Evolutionary conservation across 2,888 invertebrate genomes (phyloP).

Genomic region (Theretra japonica): DNA sequence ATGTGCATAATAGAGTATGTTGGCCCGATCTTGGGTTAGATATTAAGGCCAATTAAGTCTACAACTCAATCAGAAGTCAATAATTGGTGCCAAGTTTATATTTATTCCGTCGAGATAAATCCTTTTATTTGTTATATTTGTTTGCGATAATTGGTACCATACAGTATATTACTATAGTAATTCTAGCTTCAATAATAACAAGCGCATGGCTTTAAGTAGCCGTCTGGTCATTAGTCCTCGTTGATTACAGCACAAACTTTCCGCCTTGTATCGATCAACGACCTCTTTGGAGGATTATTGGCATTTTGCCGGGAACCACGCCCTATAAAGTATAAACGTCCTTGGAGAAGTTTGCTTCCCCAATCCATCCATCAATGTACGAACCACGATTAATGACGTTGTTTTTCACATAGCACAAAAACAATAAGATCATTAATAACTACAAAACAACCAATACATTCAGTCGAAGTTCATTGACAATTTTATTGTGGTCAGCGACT

Average conservation of each 20-base stretch:
- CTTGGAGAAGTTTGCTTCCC: not conserved
- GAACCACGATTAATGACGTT: too few species aligned
- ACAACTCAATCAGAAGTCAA: too few species aligned
- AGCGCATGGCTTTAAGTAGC: not conserved
- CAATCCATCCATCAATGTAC: not conserved
- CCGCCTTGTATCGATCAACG: not conserved
- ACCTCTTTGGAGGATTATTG: not conserved
- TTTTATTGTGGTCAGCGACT: not conserved
- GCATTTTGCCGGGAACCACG: not conserved
- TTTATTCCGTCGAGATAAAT: too few species aligned
- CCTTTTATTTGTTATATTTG: too few species aligned
- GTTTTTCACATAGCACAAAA: too few species aligned
- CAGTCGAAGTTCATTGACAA: not conserved
- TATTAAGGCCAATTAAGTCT: not conserved
- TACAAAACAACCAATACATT: not conserved
- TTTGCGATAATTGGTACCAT: too few species aligned
- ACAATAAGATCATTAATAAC: too few species aligned
- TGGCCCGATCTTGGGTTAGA: not conserved
- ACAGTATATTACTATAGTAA: too few species aligned
- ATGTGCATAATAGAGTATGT: not conserved
- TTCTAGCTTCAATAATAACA: too few species aligned
- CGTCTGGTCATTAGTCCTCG: not conserved
- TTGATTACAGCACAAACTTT: not conserved
- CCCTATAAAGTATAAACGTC: not conserved
- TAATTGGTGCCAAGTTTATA: too few species aligned